Conservation (phyloP, 2,797 vertebrate genomes). For the Cirrhinus molitorella region DNA sequence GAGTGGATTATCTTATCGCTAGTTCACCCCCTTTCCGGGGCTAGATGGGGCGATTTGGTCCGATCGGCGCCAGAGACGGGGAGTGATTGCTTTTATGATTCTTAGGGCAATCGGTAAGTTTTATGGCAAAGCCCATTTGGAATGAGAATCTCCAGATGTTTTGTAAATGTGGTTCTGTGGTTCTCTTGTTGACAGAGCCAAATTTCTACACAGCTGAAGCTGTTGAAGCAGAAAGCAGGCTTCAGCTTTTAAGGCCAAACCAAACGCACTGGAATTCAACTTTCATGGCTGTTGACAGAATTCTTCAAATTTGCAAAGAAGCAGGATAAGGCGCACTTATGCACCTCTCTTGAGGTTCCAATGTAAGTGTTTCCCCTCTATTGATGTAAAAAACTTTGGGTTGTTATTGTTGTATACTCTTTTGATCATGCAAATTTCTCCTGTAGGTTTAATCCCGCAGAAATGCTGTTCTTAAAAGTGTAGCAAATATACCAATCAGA, state of each 20-base stretch:
- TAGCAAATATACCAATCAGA: no score
- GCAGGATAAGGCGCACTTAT: neutral
- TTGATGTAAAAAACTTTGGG: neutral
- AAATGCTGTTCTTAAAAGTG: neutral
- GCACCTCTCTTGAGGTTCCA: slow-evolving; percentile 1
- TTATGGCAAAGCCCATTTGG: no score
- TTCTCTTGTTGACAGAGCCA: no score
- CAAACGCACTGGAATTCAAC: neutral
- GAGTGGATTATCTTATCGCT: no score
- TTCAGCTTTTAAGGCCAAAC: neutral
- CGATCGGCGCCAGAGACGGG: no score
- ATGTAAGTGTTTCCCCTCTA: neutral
- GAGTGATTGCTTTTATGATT: no score
- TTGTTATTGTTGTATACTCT: neutral
- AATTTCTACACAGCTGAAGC: no score
- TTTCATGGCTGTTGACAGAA: neutral
- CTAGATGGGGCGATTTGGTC: no score
- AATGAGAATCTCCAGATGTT: no score
- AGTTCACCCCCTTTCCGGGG: no score
- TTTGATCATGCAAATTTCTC: neutral
- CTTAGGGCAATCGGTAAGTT: no score
- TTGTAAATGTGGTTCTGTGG: no score
- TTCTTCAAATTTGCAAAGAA: neutral
- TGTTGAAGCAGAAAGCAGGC: slow-evolving; percentile 1
- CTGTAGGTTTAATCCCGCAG: slow-evolving; percentile 14